Percentiles rank a stretch among this genome's conserved stretches.
Conservation (phyloP, 2,797 vertebrate genomes). For the Lagodon rhomboides region DNA sequence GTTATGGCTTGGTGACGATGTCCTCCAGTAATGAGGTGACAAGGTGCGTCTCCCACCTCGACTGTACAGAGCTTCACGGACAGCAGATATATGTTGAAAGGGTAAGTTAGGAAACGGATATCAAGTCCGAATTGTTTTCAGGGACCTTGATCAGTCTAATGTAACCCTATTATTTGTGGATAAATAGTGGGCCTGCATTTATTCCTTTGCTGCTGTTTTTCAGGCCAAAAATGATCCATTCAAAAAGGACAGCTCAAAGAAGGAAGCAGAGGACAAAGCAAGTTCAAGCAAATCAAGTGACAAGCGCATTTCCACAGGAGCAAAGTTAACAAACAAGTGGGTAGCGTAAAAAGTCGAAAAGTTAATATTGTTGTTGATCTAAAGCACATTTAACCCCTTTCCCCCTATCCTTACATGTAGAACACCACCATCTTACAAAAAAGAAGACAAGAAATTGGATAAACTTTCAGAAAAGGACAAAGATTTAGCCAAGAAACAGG, state of each 20-base stretch:
- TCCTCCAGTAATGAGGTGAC: slow-evolving; percentile 94
- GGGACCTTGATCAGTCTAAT: background rate
- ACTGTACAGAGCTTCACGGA: slow-evolving; percentile 96
- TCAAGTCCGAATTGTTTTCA: background rate
- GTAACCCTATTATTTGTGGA: background rate
- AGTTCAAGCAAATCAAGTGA: slow-evolving; percentile 88
- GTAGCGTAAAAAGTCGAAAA: slow-evolving; percentile 33
- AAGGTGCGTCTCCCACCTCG: slow-evolving; percentile 94
- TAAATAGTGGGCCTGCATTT: background rate
- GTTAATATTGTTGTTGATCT: background rate
- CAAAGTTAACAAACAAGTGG: slow-evolving; percentile 87
- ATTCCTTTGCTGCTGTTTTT: background rate
- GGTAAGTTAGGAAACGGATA: slow-evolving; percentile 79
- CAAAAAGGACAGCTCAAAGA: slow-evolving; percentile 94
- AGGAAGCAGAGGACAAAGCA: slow-evolving; percentile 93
- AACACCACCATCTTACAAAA: slow-evolving; percentile 88
- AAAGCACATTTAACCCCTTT: background rate
- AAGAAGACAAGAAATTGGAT: slow-evolving; percentile 97
- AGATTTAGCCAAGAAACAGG: slow-evolving; percentile 90
- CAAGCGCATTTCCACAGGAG: slow-evolving; percentile 88
- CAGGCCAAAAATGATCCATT: slow-evolving; percentile 97
- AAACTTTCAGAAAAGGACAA: slow-evolving; percentile 95
- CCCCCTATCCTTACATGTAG: slow-evolving; percentile 70
- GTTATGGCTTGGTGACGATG: slow-evolving; percentile 98
- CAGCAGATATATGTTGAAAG: slow-evolving; percentile 98